phyloP scores from a whole-genome alignment of 2,888 invertebrate species.

The Pyrrhosoma nymphula region DNA sequence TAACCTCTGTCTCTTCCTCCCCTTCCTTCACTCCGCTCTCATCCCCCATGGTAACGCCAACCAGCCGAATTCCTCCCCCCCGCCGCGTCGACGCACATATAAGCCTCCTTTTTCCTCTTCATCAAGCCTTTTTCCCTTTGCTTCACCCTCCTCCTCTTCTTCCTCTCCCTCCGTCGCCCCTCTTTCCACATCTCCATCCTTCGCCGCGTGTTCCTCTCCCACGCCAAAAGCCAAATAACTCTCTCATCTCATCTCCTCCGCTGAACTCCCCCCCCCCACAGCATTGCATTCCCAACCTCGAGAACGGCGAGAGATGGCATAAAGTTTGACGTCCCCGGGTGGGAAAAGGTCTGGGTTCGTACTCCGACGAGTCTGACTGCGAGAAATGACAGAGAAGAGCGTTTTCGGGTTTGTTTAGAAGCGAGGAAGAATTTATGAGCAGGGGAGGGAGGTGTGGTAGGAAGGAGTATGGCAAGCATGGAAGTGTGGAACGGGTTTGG shows the following conservation, averaged over 20 bases:
- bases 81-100: not conserved
- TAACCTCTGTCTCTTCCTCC: not conserved
- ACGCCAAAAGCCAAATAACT: not conserved
- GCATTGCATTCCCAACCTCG: not conserved
- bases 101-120: constrained; percentile 30
- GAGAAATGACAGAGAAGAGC: not conserved
- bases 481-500: too few relatives aligned
- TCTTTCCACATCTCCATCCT: not conserved
- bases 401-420: not conserved
- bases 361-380: not conserved
- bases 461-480: too few relatives aligned
- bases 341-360: constrained; percentile 5
- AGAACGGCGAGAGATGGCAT: not conserved
- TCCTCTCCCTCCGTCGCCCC: not conserved
- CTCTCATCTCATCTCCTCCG: not conserved
- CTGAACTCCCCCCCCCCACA: not conserved
- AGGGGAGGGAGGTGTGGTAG: too few relatives aligned
- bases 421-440: not conserved
- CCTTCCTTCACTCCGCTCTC: not conserved
- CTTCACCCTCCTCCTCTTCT: not conserved
- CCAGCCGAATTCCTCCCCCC: not conserved
- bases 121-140: constrained; percentile 15
- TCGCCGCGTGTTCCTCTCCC: not conserved
- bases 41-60: not conserved
- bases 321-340: not conserved